Percentiles rank a stretch among this genome's conserved stretches.
Conservation (phyloP, 2,888 invertebrate species). For the Rhogogaster chlorosoma region DNA sequence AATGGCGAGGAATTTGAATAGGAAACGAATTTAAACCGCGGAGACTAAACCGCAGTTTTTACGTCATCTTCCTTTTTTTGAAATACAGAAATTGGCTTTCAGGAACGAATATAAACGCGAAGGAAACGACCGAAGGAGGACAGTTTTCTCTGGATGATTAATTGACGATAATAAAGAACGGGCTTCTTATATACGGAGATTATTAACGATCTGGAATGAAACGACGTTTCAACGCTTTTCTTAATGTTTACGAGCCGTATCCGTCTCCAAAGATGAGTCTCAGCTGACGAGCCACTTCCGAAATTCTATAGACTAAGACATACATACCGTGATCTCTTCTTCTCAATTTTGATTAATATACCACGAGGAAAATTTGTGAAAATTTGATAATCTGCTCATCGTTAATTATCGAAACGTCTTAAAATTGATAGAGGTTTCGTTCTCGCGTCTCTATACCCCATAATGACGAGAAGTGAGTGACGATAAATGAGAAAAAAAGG, state of each 20-base stretch:
- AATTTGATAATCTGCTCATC: not conserved
- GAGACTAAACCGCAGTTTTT: not conserved
- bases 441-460: not conserved
- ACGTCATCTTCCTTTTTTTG: not conserved
- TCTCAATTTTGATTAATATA: not conserved
- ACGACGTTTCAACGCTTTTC: conserved; percentile 18
- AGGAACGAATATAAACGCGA: not conserved
- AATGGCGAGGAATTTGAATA: not conserved
- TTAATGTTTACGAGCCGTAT: conserved; percentile 4
- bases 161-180: conserved; percentile 2
- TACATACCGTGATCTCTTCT: not conserved
- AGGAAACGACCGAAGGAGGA: not conserved
- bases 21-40: not conserved
- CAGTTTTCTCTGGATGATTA: not conserved
- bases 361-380: not conserved
- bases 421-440: not conserved
- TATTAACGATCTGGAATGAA: conserved; percentile 20
- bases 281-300: conserved; percentile 1
- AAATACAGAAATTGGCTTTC: conserved; percentile 12
- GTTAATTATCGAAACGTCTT: not conserved
- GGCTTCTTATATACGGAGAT: not conserved
- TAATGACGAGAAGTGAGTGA: not conserved
- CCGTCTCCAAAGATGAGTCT: not conserved
- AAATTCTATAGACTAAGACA: not conserved
- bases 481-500: not conserved